Percentiles rank a stretch among this genome's conserved stretches.
These are phyloP conservation scores for Glyptemys insculpta DNA, from an alignment of 2,797 vertebrate genomes.

Conservation along the genomic window DNA sequence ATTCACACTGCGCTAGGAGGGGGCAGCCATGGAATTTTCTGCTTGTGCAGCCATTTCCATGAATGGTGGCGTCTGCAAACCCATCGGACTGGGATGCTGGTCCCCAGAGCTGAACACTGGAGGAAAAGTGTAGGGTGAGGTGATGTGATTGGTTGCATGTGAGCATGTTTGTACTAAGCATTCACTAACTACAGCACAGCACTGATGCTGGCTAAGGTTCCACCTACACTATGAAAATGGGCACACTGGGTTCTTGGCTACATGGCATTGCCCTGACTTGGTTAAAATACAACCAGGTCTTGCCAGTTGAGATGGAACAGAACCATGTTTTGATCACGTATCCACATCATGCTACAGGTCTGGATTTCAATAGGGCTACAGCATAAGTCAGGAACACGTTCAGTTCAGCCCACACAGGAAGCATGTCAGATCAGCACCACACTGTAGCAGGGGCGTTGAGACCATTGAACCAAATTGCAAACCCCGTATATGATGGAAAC, in stretches of 20 bases:
- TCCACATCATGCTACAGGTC: neutral
- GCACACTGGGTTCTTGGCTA: conserved; percentile 1
- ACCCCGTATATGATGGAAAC: no score
- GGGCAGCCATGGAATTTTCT: neutral
- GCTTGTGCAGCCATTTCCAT: neutral
- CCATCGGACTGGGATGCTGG: neutral
- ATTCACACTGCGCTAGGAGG: neutral
- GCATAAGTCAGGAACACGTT: neutral
- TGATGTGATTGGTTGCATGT: neutral
- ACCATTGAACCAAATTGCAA: no score
- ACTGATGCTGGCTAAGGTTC: neutral
- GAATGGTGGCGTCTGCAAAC: neutral
- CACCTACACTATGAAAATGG: neutral
- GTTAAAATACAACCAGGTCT: neutral
- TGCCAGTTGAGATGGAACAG: conserved; percentile 10
- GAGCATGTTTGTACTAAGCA: neutral
- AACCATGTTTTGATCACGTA: neutral
- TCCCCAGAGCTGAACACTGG: neutral
- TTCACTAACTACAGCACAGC: neutral
- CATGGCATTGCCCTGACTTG: neutral
- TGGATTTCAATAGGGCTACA: neutral
- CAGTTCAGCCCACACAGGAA: neutral
- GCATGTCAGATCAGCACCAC: neutral
- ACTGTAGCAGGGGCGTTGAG: no score
- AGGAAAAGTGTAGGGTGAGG: neutral